Evolutionary conservation across 2,113 vertebrate species (phyloP), one percentile per base, ranked within the genome.

Genomic region (Empidonax alnorum): DNA sequence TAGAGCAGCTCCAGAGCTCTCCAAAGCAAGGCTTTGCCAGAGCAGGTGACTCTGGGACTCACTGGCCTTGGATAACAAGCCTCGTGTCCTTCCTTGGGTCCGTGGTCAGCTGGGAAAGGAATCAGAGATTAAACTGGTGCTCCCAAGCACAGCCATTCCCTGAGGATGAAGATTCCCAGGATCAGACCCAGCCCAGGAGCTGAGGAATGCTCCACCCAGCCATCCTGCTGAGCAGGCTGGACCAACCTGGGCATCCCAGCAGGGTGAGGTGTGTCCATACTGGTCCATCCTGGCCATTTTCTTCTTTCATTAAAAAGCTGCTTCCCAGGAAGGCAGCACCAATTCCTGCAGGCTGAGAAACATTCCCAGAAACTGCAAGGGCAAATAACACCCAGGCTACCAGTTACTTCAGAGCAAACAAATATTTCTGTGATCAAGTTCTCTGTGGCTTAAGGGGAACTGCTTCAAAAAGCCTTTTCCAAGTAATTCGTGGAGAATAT

Each of bases 241-340:
- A 37, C 35, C 14, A 35, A 2, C 31, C 5, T 13, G 42, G 53
- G 41, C 41, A 30, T 46, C 25, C 37, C 59, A 58, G 10, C 39
- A 28, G 49, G 10, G 37, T 9, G 42, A 50, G 62, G 4, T 2
- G 0, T 5, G 13, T 25, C 71, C 47, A 1, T 37, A 4, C 39
- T 25, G 62, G 39, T 61, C 33, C 50, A 8, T 21, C 18, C 4
- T 8, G 46, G 52, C 17, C 44, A 19, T 37, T 80, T 65, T 30
- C 46, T 61, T 59, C 53, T 52, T 72, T 16, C 22, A 3, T 14
- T 25, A 22, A 24, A 53, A 6, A 31, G 17, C 14, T 12, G 14
- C 15, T 33, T 61, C 62, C 68, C 12, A 6, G 4, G 8, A 68
- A 61, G 44, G 33, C n/a, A 20, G 28, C 39, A 3, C 52, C 30